Percentiles rank a stretch among this genome's conserved stretches.
phyloP scores from a whole-genome alignment of 2,113 vertebrate genomes.

The Bolborhynchus lineola region DNA sequence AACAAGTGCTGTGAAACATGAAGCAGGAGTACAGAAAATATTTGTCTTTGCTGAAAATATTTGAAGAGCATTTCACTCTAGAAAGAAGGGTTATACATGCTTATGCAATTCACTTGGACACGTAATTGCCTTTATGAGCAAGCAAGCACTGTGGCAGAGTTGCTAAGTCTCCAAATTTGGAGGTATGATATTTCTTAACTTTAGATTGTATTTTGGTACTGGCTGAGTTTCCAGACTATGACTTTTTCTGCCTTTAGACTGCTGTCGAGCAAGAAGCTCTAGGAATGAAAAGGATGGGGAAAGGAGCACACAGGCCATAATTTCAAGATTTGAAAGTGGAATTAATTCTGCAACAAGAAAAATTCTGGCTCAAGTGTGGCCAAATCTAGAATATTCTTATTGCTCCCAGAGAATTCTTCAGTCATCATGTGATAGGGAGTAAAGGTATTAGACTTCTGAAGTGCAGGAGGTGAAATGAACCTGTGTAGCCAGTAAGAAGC shows the following conservation, averaged over 20 bases:
- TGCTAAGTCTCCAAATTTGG: not conserved
- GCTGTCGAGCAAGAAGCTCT: not conserved
- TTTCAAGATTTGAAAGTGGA: not conserved
- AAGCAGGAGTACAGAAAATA: slow-evolving; percentile 8
- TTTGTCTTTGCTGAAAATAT: slow-evolving; percentile 19
- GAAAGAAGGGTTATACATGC: not conserved
- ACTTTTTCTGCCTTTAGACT: fast-evolving
- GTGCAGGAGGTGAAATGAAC: not conserved
- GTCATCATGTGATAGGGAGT: not conserved
- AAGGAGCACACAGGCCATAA: not conserved
- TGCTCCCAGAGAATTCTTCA: not conserved
- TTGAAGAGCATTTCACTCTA: not conserved
- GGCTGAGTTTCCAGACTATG: not conserved
- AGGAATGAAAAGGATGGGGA: not conserved
- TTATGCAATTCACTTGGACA: not conserved
- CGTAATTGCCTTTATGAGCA: not conserved
- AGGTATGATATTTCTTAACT: not conserved
- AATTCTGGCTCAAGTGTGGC: not conserved
- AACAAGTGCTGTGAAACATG: slow-evolving; percentile 17
- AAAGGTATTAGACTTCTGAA: not conserved
- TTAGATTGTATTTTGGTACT: not conserved
- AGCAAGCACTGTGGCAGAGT: not conserved
- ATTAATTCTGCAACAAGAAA: not conserved
- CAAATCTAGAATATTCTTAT: not conserved
- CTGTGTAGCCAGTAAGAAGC: not conserved